Evolutionary conservation across 2,113 vertebrate species (phyloP).

Genomic region (Scolopax mira): DNA sequence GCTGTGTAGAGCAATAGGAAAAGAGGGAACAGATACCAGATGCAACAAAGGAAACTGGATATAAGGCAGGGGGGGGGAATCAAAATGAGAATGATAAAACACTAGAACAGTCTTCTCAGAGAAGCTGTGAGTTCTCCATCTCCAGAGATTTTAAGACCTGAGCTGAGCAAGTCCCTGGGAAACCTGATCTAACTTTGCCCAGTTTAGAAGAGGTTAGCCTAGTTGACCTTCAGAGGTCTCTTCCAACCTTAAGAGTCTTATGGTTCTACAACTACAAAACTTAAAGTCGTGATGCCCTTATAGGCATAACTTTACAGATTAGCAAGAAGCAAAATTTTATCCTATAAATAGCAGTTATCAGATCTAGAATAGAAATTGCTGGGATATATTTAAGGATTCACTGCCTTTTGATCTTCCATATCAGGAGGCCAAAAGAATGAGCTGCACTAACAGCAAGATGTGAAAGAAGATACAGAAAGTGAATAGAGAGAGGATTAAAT

Average conservation of each 20-base stretch:
- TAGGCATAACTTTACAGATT: not conserved
- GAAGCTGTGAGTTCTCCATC: not conserved
- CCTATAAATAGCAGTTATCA: not conserved
- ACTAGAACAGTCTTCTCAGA: not conserved
- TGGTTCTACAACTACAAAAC: not conserved
- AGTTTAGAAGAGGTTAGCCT: not conserved
- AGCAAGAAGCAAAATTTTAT: not conserved
- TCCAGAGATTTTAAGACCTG: not conserved
- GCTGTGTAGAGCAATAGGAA: not conserved
- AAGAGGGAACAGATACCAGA: not conserved
- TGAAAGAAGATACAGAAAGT: not conserved
- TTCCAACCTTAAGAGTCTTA: not conserved
- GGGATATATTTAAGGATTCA: not conserved
- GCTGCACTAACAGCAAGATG: not conserved
- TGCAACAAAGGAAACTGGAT: not conserved
- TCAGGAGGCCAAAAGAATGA: not conserved
- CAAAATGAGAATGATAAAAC: not conserved
- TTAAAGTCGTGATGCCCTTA: not conserved
- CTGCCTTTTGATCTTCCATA: not conserved
- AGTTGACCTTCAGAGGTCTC: not conserved
- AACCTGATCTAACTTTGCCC: not conserved
- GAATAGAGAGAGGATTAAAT: not conserved
- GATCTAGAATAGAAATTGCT: not conserved
- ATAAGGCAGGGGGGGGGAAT: not conserved
- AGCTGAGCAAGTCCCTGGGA: not conserved